phyloP scores from a whole-genome alignment of 2,888 invertebrate genomes.

The Plemyria rubiginata region DNA sequence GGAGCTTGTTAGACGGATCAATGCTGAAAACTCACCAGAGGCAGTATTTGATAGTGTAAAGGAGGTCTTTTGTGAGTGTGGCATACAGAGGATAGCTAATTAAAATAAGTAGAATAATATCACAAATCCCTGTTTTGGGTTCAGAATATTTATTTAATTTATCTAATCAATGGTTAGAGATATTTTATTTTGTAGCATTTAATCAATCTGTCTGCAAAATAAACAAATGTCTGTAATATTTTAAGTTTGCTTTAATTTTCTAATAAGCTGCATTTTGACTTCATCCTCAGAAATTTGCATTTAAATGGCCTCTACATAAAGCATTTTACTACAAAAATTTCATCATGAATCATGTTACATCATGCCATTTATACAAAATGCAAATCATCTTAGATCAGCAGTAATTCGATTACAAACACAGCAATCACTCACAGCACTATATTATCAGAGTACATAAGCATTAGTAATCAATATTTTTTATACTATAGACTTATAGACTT shows the following conservation, averaged over 20 bases:
- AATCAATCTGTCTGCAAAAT: slow-evolving; percentile 11
- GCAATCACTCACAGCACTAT: neutral
- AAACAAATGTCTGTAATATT: neutral
- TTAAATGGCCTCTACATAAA: neutral
- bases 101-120: slow-evolving; percentile 56
- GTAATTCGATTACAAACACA: neutral
- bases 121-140: slow-evolving; percentile 13
- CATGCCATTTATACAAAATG: neutral
- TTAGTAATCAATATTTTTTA: neutral
- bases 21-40: slow-evolving; percentile 88
- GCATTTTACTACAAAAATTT: neutral
- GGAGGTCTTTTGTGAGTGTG: slow-evolving; percentile 74
- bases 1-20: slow-evolving; percentile 90
- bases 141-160: slow-evolving; percentile 7
- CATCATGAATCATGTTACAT: neutral
- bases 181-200: slow-evolving; percentile 9
- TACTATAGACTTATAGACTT: neutral
- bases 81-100: slow-evolving; percentile 58
- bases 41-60: slow-evolving; percentile 87
- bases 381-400: neutral
- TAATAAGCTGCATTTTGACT: neutral
- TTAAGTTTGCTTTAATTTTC: neutral
- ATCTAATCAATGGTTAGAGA: slow-evolving; percentile 8
- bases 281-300: neutral
- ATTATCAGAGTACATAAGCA: neutral